Evolutionary conservation across 2,888 invertebrate species (phyloP), one percentile per base, ranked within the genome.

Genomic region (Diplolepis rosae): DNA sequence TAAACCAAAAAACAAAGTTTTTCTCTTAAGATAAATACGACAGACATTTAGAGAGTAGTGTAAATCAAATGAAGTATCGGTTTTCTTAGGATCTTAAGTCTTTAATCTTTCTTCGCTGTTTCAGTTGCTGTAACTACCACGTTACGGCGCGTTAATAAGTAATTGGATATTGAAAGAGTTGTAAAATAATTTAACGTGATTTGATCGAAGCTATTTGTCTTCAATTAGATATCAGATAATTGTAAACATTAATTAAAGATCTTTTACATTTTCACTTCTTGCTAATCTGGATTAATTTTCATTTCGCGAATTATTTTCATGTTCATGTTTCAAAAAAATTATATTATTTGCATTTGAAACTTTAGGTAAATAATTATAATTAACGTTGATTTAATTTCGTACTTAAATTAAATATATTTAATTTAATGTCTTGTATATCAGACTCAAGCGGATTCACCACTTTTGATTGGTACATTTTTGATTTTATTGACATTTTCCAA

Each of bases 51-150:
- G 61, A 61, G 35, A 61, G 39, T 54, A 32, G 24, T 27, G 56
- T 61, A 61, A 61, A 61, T 61, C 61, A 39, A 61, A n/a, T 6
- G 13, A 61, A 61, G 24, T 61, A 61, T 56, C 56, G 56, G 56
- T 56, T 56, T 56, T 56, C 56, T 35, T 35, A 15, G n/a, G 28
- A 52, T 52, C 52, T 28, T 5, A 32, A 32, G 42, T 42, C 56
- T 35, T 56, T 35, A 56, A 56, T 56, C 56, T 56, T 35, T 56
- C 22, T 39, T 22, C 56, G 35, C 35, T 24, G 56, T 22, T 56
- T 35, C 30, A 54, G 32, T 54, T 18, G 30, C 30, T 54, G 15
- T 54, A 54, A 54, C 35, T 13, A 56, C 39, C 35, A 39, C 39
- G 39, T 39, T 61, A 35, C 18, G 39, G 9, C 24, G 61, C 35